Percentiles rank a stretch among this genome's conserved stretches.
Conservation (phyloP, 2,888 invertebrate species). For the Andrena bicolor region DNA sequence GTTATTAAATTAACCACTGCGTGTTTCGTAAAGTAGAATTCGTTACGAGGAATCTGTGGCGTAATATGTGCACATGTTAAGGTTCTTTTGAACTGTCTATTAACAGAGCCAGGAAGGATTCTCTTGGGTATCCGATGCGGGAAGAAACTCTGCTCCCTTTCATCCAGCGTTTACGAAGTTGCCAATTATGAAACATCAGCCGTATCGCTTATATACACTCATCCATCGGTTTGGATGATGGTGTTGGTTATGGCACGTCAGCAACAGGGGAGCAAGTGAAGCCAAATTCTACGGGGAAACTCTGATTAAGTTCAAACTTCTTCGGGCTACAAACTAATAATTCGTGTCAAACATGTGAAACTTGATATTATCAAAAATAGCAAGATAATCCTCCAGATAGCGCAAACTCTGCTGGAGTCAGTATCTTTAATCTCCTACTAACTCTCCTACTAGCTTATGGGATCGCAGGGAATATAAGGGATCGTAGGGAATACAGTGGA, state of each 20-base stretch:
- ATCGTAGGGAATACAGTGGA: no score
- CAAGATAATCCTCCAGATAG: neutral
- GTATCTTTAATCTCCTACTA: neutral
- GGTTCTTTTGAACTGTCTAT: neutral
- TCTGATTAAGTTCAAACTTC: conserved; percentile 11
- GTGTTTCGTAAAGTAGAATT: no score
- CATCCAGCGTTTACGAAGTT: neutral
- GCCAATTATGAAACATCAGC: neutral
- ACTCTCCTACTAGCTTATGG: neutral
- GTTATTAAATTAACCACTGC: no score
- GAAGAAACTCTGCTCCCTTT: neutral
- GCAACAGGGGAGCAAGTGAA: neutral
- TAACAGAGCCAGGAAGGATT: neutral
- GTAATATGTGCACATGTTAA: no score
- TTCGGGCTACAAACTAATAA: neutral
- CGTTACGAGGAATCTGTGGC: no score
- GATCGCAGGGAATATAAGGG: no score
- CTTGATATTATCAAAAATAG: neutral
- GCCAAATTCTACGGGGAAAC: neutral
- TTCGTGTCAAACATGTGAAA: neutral
- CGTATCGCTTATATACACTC: neutral
- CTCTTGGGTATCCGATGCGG: no score
- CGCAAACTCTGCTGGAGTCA: neutral
- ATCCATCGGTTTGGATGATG: conserved; percentile 3
- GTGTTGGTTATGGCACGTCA: neutral